Percentiles rank a stretch among this genome's conserved stretches.
phyloP scores from a whole-genome alignment of 2,113 vertebrate genomes.

The Oryzias curvinotus region DNA sequence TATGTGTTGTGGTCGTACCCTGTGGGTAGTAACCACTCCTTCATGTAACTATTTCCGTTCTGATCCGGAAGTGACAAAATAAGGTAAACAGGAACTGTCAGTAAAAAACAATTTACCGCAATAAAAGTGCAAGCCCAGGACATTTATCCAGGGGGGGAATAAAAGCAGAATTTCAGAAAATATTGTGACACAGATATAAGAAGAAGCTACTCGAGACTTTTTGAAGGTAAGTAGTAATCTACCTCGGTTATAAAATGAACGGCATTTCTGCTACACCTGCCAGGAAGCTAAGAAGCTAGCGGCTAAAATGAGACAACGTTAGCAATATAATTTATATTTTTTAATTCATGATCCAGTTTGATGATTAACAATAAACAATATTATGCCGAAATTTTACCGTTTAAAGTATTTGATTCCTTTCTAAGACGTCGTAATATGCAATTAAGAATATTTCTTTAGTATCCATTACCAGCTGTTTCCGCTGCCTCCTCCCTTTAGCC shows the following conservation, averaged over 20 bases:
- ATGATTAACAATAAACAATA: neutral
- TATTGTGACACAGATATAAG: neutral
- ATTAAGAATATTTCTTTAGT: no score
- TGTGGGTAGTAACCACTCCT: neutral
- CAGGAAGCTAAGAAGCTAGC: constrained; percentile 17
- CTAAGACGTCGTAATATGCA: neutral
- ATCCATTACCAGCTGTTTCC: constrained; percentile 36
- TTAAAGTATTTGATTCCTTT: no score
- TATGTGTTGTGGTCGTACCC: neutral
- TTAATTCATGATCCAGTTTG: rapidly evolving
- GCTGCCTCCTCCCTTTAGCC: constrained; percentile 3
- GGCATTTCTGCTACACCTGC: constrained; percentile 9
- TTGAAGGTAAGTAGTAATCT: constrained; percentile 36
- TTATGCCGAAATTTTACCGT: neutral
- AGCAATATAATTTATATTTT: neutral
- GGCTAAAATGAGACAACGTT: constrained; percentile 19
- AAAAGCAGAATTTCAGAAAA: rapidly evolving
- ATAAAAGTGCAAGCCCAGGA: neutral
- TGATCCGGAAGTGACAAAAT: constrained; percentile 56
- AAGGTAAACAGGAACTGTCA: constrained; percentile 59
- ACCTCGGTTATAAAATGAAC: neutral
- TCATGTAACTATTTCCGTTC: constrained; percentile 40
- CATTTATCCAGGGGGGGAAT: constrained; percentile 1
- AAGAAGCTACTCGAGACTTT: neutral
- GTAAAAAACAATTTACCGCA: neutral